Percentiles rank a stretch among this genome's conserved stretches.
These are phyloP conservation scores for Caretta caretta DNA, from an alignment of 2,113 vertebrate genomes.

Conservation along the genomic window DNA sequence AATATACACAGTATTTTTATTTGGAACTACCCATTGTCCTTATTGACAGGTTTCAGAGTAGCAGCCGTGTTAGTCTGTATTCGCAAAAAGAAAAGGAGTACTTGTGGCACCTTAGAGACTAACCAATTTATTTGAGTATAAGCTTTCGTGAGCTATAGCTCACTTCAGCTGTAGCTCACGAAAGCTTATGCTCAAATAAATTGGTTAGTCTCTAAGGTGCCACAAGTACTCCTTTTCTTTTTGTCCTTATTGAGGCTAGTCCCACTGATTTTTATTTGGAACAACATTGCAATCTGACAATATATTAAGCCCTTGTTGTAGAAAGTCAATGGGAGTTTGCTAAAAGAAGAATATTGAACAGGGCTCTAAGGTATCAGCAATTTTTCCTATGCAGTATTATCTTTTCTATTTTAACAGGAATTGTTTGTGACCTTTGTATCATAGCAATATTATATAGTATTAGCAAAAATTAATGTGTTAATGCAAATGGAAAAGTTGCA, in stretches of 20 bases:
- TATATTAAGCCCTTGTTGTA: neutral
- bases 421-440: neutral
- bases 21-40: neutral
- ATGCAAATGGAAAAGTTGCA: neutral
- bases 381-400: neutral
- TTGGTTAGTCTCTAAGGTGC: no score
- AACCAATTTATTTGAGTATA: no score
- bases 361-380: neutral
- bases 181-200: no score
- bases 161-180: no score
- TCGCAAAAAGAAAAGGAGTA: no score
- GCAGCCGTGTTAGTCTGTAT: no score
- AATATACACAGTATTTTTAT: neutral
- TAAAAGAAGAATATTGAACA: neutral
- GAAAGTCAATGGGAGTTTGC: neutral
- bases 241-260: neutral
- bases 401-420: neutral
- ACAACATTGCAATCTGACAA: neutral
- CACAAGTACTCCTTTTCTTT: no score
- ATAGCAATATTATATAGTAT: neutral
- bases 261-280: neutral
- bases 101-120: no score
- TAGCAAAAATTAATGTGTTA: neutral
- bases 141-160: no score
- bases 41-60: neutral